Base-by-base conservation (phyloP, 2,888 invertebrate species). In the Eustalomyia histrio region DNA sequence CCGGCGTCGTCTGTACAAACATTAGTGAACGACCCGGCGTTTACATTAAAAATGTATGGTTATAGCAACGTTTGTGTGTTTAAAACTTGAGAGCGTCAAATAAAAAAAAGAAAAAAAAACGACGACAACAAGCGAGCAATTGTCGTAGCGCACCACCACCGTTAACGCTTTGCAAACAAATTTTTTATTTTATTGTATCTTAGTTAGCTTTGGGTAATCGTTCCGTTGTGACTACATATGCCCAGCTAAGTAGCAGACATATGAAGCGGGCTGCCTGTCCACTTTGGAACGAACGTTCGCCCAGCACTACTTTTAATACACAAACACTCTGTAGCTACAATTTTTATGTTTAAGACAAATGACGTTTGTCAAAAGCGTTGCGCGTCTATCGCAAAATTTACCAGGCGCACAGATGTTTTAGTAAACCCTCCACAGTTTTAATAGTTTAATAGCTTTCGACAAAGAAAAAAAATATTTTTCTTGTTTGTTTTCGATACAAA, bases 321-420 rank as follows among this genome's bases (percentile, higher is more conserved):
- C 64, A 55, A 57, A 21, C 21, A 21, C 2, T 29, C 29, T 29
- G 29, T 29, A 33, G 18, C 39, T 35, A 63, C 63, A 50, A n/a
- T n/a, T 47, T 47, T 47, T 47, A 12, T 10, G 53, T 71, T 69
- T 63, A 50, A 69, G 60, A 67, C 52, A 61, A 14, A 74, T 52
- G 79, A 75, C 69, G 78, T 76, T 64, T 61, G 80, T 74, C 75
- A 71, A 80, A 80, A 80, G 79, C 83, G 89, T 88, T 88, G 89
- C 90, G 88, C 90, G 89, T 90, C 89, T 89, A 89, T 90, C 90
- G 89, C 89, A 88, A 89, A 88, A 87, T 86, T 80, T 80, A 89
- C 87, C 87, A 89, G 90, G 89, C 85, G 83, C 84, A 35, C 88
- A 89, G 86, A 61, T 73, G 72, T n/a, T 35, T 33, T 21, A 67